These are phyloP conservation scores for Nothocercus julius DNA, from an alignment of 2,113 vertebrate genomes.

Conservation along the genomic window DNA sequence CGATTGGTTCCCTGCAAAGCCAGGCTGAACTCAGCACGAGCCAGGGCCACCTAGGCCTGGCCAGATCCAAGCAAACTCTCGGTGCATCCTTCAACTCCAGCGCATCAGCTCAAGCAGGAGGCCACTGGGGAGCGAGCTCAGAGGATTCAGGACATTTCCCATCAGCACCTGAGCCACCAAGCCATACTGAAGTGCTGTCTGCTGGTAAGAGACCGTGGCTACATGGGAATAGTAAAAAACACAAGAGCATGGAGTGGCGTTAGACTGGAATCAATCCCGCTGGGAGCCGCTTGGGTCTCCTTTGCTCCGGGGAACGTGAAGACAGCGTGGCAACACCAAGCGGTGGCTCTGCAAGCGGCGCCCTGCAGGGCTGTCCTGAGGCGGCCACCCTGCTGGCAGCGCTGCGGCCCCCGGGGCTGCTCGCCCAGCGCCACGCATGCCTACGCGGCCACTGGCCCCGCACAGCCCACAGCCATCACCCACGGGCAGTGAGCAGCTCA, in stretches of 20 bases:
- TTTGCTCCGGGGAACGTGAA: fast-evolving
- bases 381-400: no score
- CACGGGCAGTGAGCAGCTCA: neutral
- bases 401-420: no score
- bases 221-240: neutral
- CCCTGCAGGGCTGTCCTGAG: fast-evolving
- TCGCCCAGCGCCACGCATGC: no score
- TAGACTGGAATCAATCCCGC: neutral
- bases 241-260: neutral
- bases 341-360: neutral
- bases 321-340: neutral
- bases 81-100: fast-evolving
- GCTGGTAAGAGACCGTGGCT: neutral
- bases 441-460: no score
- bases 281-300: neutral
- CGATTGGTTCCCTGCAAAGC: neutral
- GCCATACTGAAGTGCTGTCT: fast-evolving
- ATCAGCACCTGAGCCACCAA: neutral
- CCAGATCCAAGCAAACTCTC: neutral
- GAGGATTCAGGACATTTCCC: neutral
- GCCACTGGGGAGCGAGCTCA: neutral
- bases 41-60: neutral
- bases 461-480: no score
- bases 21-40: neutral
- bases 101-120: neutral